Base-by-base conservation (phyloP, 2,888 invertebrate species). In the Eupithecia vulgata region DNA sequence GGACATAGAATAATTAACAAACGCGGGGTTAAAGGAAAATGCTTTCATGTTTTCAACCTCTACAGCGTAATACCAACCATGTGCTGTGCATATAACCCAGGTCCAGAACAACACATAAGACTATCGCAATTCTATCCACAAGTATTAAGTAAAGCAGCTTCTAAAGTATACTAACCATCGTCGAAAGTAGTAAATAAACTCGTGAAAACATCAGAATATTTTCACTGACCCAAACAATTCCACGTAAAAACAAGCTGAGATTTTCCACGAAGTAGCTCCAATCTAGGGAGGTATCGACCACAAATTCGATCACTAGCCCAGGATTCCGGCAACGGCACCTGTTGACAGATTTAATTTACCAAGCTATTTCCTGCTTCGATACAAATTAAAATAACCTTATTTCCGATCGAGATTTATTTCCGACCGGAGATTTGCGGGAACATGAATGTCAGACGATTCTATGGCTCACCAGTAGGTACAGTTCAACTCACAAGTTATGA, bases 321-420 rank as follows among this genome's bases (percentile, higher is more conserved):
- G 12, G 25, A 25, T 13, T 5, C 25, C 57, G 13, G 21, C 52
- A 10, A 4, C 21, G 52, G 21, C 25, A 57, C 57, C 57, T 57
- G 57, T 57, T 57, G 57, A 57, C 13, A 57, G 57, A 57, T 57
- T 57, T 57, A 12, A 57, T 57, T 57, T 57, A 57, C 21, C 12
- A 25, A 57, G 12, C 4, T 21, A 21, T 52, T 52, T 25, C 57
- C 57, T 25, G 57, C 21, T 57, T 25, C 25, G 57, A 10, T 57
- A 57, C 25, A 57, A 57, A 57, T 57, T 57, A 57, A 57, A 57
- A 25, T 25, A 25, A 12, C 57, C 57, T 25, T 57, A 57, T 57
- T 52, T 52, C 52, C 57, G 21, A 13, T 25, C 57, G 25, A 57
- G 25, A 57, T 57, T 57, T 57, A 57, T 25, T 12, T 21, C 21